Evolutionary conservation across 2,797 vertebrate genomes (phyloP).

Genomic region (Myioborus miniatus): DNA sequence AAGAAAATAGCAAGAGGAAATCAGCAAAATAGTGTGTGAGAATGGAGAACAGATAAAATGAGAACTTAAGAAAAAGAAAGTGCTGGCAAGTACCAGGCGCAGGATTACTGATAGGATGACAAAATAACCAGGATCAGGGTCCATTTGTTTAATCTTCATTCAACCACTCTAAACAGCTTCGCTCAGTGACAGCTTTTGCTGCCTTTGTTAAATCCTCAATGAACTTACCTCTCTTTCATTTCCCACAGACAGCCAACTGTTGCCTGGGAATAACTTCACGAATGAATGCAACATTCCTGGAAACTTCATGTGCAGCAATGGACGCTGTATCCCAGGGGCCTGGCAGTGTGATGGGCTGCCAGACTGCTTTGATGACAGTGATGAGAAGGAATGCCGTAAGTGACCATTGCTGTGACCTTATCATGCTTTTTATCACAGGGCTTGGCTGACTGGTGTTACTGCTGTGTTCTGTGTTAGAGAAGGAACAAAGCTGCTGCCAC

Average conservation of each 20-base stretch:
- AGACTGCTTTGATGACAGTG: constrained; percentile 93
- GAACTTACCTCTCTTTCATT: not conserved
- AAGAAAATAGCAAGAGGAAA: not conserved
- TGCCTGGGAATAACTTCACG: constrained; percentile 94
- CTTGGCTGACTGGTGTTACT: not conserved
- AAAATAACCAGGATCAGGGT: not conserved
- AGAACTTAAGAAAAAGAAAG: not conserved
- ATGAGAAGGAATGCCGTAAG: constrained; percentile 97
- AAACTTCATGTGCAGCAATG: constrained; percentile 95
- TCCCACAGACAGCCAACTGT: constrained; percentile 87
- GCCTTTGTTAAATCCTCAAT: not conserved
- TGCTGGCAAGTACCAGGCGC: not conserved
- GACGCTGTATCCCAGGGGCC: constrained; percentile 89
- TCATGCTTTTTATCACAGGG: not conserved
- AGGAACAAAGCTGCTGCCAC: not conserved
- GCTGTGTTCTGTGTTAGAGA: not conserved
- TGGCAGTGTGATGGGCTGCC: constrained; percentile 93
- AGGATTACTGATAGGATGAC: not conserved
- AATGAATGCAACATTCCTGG: constrained; percentile 96
- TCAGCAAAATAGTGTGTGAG: not conserved
- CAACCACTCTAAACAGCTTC: not conserved
- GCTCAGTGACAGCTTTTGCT: not conserved
- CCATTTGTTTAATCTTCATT: not conserved
- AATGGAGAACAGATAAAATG: not conserved
- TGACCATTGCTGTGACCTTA: constrained; percentile 10